Evolutionary conservation across 2,797 vertebrate genomes (phyloP).

Genomic region (Alectoris magna): DNA sequence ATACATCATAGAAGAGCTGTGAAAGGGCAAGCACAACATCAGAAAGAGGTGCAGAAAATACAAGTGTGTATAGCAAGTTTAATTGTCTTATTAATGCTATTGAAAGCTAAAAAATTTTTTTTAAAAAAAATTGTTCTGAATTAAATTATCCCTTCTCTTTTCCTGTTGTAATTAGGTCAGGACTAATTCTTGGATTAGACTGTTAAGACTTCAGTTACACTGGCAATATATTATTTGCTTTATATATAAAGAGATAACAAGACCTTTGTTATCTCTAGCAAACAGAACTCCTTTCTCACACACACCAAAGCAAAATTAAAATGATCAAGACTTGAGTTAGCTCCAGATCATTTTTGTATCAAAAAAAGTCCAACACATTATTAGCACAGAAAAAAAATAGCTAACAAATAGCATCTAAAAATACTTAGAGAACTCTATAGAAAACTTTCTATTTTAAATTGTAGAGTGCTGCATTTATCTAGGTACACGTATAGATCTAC

Average conservation of each 20-base stretch:
- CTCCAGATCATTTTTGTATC: background rate
- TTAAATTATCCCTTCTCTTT: background rate
- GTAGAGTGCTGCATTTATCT: background rate
- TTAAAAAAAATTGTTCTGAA: background rate
- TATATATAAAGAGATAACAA: background rate
- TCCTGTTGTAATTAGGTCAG: background rate
- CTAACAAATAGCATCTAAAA: background rate
- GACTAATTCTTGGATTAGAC: background rate
- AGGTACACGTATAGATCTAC: fast-evolving
- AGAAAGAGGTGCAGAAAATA: background rate
- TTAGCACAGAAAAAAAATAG: background rate
- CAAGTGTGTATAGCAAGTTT: background rate
- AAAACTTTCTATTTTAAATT: background rate
- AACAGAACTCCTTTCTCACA: background rate
- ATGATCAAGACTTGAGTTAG: background rate
- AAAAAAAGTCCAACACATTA: background rate
- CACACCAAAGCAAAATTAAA: background rate
- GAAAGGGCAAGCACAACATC: background rate
- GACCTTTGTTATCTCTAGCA: fast-evolving
- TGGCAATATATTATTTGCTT: background rate
- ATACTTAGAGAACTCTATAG: background rate
- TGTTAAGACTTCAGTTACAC: no score
- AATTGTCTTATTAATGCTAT: background rate
- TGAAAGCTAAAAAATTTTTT: background rate
- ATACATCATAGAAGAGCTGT: background rate